Evolutionary conservation across 2,113 vertebrate genomes (phyloP), one percentile per base, ranked within the genome.

Genomic region (Oreotrochilus melanogaster): DNA sequence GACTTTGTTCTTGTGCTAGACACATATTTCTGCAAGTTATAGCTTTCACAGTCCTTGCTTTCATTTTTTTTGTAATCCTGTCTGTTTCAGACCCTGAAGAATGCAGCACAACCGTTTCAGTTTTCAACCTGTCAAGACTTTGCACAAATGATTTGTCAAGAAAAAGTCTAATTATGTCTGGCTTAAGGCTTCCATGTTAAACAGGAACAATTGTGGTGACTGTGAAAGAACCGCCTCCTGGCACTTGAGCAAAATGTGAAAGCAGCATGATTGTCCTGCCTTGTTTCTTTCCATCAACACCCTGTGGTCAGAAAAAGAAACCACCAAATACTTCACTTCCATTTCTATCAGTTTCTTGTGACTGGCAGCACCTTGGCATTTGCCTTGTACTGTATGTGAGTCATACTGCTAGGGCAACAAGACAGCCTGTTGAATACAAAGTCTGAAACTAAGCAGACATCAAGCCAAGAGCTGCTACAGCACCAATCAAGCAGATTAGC

Each of bases 101-200:
- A 93, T 88, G 85, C 91, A 79, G 35, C 85, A 82, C 79, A 88
- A 86, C 74, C n/a, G 25, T 95, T 97, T 96, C 85, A 93, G 86
- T 94, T 96, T 96, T 95, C 89, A 95, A 66, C 82, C 88, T 95
- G 79, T 96, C 96, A 96, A 96, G 93, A 51, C 80, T 89, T 78
- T 89, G 95, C 66, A 97, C 91, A 94, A 95, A 93, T 88, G 73
- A 92, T 97, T 96, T 97, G 96, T 97, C 93, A 93, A 94, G 95
- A 83, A 95, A 95, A 94, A 95, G 88, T 84, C 88, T 96, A 93
- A 94, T 91, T 91, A 90, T 92, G 91, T 93, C 94, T 93, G 93
- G 91, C 80, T 91, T 80, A 88, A 84, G 95, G 91, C 92, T 93
- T 94, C 97, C 88, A 65, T 75, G 92, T 91, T 93, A 82, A 95